Percentiles rank a stretch among this genome's conserved stretches.
phyloP scores from a whole-genome alignment of 2,113 vertebrate genomes.

The Mormoops blainvillei region DNA sequence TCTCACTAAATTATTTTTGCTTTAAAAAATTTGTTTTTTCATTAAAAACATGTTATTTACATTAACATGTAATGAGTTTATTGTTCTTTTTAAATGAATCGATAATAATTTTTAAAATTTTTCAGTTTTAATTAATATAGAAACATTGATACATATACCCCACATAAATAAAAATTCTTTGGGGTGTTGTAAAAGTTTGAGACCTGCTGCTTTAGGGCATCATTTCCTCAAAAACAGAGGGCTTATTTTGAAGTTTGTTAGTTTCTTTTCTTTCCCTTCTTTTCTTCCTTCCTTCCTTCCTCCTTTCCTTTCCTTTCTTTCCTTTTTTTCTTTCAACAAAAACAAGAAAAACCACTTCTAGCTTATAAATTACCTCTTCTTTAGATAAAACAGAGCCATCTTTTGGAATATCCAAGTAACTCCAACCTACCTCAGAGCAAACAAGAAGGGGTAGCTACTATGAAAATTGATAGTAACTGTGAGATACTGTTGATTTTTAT shows the following conservation, averaged over 20 bases:
- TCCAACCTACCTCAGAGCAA: neutral
- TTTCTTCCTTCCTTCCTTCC: neutral
- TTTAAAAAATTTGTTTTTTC: constrained; percentile 34
- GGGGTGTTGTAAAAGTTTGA: neutral
- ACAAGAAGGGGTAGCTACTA: neutral
- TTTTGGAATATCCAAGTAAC: neutral
- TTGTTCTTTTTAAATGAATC: neutral
- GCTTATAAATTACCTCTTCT: constrained; percentile 9
- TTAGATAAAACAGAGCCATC: constrained; percentile 3
- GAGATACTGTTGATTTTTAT: neutral
- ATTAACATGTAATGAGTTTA: neutral
- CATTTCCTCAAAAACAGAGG: neutral
- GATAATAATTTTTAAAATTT: neutral
- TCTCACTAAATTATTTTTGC: neutral
- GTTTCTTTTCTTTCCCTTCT: neutral
- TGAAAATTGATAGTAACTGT: neutral
- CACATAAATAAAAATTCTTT: neutral
- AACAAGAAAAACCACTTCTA: constrained; percentile 14
- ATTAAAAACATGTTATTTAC: constrained; percentile 4
- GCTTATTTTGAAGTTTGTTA: neutral
- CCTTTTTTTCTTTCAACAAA: neutral
- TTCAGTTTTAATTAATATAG: constrained; percentile 15
- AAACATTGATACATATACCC: neutral
- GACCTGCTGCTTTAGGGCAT: neutral
- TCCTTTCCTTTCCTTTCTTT: neutral